These are phyloP conservation scores for Cydia fagiglandana DNA, from an alignment of 1,140 invertebrate genomes.

Conservation along the genomic window DNA sequence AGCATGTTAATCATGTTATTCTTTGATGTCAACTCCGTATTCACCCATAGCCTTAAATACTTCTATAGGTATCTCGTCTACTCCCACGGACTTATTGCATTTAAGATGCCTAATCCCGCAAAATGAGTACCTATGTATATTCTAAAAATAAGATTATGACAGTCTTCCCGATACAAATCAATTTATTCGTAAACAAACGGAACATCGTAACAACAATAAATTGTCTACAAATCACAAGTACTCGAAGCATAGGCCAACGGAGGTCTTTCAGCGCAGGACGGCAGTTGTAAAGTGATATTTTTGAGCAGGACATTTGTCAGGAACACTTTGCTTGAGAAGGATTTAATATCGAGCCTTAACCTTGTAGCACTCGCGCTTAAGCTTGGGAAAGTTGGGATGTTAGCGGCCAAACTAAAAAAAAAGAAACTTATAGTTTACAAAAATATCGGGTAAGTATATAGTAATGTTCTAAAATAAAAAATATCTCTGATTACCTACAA, in stretches of 20 bases:
- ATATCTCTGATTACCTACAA: too few species aligned
- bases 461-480: too few species aligned
- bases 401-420: conserved; percentile 44
- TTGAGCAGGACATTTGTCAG: conserved; percentile 57
- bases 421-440: too few species aligned
- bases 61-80: too few species aligned
- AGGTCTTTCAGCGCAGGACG: background rate
- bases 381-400: conserved; percentile 40
- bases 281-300: conserved; percentile 47
- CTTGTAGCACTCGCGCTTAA: conserved; percentile 14
- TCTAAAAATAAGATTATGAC: background rate
- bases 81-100: too few species aligned
- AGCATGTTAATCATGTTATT: too few species aligned
- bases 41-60: too few species aligned
- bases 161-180: conserved; percentile 23
- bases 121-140: too few species aligned
- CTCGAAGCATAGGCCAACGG: background rate
- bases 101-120: too few species aligned
- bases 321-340: conserved; percentile 48
- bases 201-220: conserved; percentile 30
- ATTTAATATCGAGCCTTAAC: conserved; percentile 13
- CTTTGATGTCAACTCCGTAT: too few species aligned
- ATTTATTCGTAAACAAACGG: conserved; percentile 44
- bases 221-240: background rate
- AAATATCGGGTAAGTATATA: too few species aligned